Evolutionary conservation across 1,140 invertebrate species (phyloP).

Genomic region (Metaphire vulgaris): DNA sequence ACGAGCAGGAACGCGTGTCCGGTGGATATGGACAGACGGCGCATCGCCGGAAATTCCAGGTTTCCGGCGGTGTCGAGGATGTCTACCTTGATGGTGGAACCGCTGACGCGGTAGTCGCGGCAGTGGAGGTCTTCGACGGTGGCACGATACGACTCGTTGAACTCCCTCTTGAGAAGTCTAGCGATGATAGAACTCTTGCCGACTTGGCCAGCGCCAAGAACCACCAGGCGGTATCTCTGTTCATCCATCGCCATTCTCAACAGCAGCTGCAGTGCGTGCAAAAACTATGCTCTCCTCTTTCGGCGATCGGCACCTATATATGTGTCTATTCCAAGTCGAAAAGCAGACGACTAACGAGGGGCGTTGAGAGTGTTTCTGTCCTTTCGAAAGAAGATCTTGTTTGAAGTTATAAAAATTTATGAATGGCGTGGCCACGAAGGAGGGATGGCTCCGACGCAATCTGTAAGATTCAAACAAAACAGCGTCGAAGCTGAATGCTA

Average conservation of each 20-base stretch:
- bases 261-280: too few species aligned
- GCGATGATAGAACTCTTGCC: conserved; percentile 82
- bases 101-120: conserved; percentile 68
- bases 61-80: too few species aligned
- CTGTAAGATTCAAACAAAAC: too few species aligned
- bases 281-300: too few species aligned
- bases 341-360: too few species aligned
- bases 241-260: conserved; percentile 54
- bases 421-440: too few species aligned
- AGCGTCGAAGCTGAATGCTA: too few species aligned
- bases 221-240: conserved; percentile 70
- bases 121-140: conserved; percentile 86
- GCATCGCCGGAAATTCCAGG: conserved; percentile 43
- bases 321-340: too few species aligned
- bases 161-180: conserved; percentile 76
- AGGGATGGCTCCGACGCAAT: too few species aligned
- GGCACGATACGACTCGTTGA: conserved; percentile 72
- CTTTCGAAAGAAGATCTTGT: too few species aligned
- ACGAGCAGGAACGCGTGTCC: conserved; percentile 83
- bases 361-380: not conserved
- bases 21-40: conserved; percentile 73
- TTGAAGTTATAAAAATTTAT: too few species aligned
- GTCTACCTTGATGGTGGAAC: conserved; percentile 29
- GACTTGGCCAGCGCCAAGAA: conserved; percentile 72
- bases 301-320: too few species aligned